Percentiles rank a stretch among this genome's conserved stretches.
phyloP scores from a whole-genome alignment of 2,113 vertebrate genomes.

The Vireo altiloquus region DNA sequence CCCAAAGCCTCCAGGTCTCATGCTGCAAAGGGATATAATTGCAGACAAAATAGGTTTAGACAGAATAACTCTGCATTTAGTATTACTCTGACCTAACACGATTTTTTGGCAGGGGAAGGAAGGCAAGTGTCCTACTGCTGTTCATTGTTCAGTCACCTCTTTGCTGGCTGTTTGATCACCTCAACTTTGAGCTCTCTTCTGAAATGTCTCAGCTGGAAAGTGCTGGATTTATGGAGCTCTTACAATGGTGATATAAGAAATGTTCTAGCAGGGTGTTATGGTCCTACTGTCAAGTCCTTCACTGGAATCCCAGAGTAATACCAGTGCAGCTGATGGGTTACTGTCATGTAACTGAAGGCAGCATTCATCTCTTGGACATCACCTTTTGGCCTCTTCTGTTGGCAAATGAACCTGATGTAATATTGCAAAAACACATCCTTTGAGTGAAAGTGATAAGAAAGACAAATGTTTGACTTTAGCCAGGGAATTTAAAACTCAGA shows the following conservation, averaged over 20 bases:
- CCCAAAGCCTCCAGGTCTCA: not conserved
- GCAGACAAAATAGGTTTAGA: not conserved
- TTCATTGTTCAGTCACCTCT: not conserved
- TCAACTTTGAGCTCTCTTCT: not conserved
- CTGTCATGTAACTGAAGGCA: not conserved
- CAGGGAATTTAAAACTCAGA: constrained; percentile 29
- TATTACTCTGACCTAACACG: not conserved
- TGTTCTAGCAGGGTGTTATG: not conserved
- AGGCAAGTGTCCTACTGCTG: not conserved
- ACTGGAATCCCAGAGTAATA: not conserved
- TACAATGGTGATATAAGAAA: not conserved
- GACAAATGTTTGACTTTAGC: constrained; percentile 58
- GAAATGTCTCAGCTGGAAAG: not conserved
- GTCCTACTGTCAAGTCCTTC: not conserved
- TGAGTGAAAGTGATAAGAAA: constrained; percentile 49
- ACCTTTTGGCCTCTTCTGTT: constrained; percentile 37
- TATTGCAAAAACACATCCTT: constrained; percentile 33
- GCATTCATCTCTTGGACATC: not conserved
- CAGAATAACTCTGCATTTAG: not conserved
- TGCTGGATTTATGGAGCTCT: not conserved
- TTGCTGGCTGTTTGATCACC: not conserved
- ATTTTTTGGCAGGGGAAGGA: not conserved
- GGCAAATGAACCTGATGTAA: constrained; percentile 27
- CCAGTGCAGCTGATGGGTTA: constrained; percentile 13
- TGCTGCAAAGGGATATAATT: not conserved